A percentile compares a stretch with the other conserved stretches of the same genome.
Evolutionary conservation across 2,888 invertebrate species (phyloP).

Genomic region (Drosophila colorata): DNA sequence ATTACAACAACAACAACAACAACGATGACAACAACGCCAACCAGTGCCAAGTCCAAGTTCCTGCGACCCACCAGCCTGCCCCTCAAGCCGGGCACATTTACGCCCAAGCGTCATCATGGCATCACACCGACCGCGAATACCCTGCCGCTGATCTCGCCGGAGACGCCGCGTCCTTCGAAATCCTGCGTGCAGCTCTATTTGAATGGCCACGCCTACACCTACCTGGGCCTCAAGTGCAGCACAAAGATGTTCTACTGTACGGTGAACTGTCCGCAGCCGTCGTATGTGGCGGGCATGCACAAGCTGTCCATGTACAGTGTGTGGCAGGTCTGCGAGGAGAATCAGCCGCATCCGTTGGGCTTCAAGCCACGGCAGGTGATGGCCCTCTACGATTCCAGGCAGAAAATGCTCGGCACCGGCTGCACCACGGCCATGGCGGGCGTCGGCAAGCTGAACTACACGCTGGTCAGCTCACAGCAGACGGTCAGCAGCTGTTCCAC

Average conservation of each 20-base stretch:
- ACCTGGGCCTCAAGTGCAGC: conserved; percentile 95
- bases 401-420: conserved; percentile 85
- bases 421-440: conserved; percentile 71
- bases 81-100: conserved; percentile 93
- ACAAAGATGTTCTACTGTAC: conserved; percentile 97
- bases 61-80: conserved; percentile 93
- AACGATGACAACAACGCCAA: neutral
- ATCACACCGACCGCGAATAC: conserved; percentile 93
- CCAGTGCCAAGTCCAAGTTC: conserved; percentile 87
- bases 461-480: conserved; percentile 81
- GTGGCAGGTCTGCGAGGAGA: conserved; percentile 93
- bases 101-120: conserved; percentile 92
- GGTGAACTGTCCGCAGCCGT: conserved; percentile 96
- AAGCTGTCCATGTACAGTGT: conserved; percentile 98
- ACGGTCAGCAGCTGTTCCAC: conserved; percentile 81
- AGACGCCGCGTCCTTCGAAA: conserved; percentile 95
- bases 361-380: conserved; percentile 89
- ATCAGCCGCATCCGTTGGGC: conserved; percentile 89
- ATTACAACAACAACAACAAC: neutral
- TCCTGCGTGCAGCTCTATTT: conserved; percentile 95
- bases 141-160: conserved; percentile 94
- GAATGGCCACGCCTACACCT: conserved; percentile 96
- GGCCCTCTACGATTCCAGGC: conserved; percentile 92
- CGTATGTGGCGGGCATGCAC: conserved; percentile 95
- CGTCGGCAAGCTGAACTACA: conserved; percentile 60